Evolutionary conservation across 2,113 vertebrate species (phyloP).

Genomic region (Anoplopoma fimbria): DNA sequence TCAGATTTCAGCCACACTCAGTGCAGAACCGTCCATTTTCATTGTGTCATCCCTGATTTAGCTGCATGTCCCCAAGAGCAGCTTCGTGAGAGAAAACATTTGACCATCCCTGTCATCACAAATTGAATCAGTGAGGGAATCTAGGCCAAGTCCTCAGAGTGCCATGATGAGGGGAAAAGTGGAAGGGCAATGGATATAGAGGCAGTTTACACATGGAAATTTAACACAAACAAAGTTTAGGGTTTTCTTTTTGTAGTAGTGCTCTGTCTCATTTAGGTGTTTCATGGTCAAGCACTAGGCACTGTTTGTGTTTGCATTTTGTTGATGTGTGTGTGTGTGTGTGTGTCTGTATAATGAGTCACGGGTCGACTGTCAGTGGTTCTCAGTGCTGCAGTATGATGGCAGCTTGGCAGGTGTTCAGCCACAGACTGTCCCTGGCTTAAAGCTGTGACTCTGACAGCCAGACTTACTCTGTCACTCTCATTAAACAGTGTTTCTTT

Average conservation of each 20-base stretch:
- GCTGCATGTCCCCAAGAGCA: conserved; percentile 33
- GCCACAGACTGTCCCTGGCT: conserved; percentile 35
- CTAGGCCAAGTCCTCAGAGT: conserved; percentile 33
- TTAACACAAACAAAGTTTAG: neutral
- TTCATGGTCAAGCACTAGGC: neutral
- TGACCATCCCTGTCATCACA: conserved; percentile 30
- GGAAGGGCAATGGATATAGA: neutral
- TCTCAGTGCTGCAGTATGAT: conserved; percentile 52
- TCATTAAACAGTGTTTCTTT: conserved; percentile 55
- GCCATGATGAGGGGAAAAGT: conserved; percentile 21
- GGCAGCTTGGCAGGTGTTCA: conserved; percentile 50
- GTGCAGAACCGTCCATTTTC: conserved; percentile 3
- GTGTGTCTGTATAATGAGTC: conserved; percentile 34
- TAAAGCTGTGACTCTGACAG: conserved; percentile 57
- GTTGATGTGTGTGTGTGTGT: conserved; percentile 17
- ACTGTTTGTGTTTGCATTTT: conserved; percentile 14
- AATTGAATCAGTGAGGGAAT: conserved; percentile 48
- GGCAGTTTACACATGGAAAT: neutral
- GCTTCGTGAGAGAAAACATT: conserved; percentile 38
- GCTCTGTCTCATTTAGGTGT: neutral
- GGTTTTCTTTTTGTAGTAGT: conserved; percentile 9
- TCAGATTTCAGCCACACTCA: neutral
- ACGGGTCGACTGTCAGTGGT: conserved; percentile 16
- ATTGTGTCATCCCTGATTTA: conserved; percentile 31
- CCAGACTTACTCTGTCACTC: conserved; percentile 45